Base-by-base conservation (phyloP, 1,140 invertebrate species). In the Coelopa frigida region DNA sequence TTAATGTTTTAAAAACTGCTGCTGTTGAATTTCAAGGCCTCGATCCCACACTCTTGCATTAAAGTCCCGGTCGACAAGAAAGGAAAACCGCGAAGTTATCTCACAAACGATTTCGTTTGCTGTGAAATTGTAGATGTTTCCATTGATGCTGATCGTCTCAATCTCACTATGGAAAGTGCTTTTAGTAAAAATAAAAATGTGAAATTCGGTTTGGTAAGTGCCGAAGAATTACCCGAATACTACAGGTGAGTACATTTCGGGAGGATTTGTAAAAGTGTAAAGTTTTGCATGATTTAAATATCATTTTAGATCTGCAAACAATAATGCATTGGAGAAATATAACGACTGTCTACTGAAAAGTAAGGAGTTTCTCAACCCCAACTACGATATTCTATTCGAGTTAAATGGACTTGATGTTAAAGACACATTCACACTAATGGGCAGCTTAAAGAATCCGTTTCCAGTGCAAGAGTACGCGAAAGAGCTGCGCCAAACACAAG, bases 291-390 rank as follows among this genome's bases (percentile, higher is more conserved):
- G 11, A 36, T 36, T 36, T 15, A 7, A n/a, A 17, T 18, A 39
- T 39, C 39, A 11, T 26, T 3, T 41, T 10, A 18, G 20, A 39
- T 22, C 15, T 26, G 18, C 14, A 5, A 56, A 44, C 12, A 27
- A 46, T 15, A 42, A 36, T 14, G 24, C 38, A 3, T 17, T 31
- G 22, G 43, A 46, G 6, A 54, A 55, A 26, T 94, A 85, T 79
- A 85, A 91, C 76, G 82, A 84, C 54, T 79, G 89, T 58, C 78
- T 95, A 62, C 80, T 84, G 72, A 85, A 83, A 72, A 87, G 85
- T 59, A 74, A 84, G 56, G 87, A 87, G 55, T 93, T 92, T 77
- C 84, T 85, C 75, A 94, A 94, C 76, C 87, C 87, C 29, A 89
- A 88, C 73, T 82, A 89, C 58, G 81, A 70, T 43, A 48, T 55